Conservation (phyloP, 2,888 invertebrate genomes). For the Dysmachus trigonus region DNA sequence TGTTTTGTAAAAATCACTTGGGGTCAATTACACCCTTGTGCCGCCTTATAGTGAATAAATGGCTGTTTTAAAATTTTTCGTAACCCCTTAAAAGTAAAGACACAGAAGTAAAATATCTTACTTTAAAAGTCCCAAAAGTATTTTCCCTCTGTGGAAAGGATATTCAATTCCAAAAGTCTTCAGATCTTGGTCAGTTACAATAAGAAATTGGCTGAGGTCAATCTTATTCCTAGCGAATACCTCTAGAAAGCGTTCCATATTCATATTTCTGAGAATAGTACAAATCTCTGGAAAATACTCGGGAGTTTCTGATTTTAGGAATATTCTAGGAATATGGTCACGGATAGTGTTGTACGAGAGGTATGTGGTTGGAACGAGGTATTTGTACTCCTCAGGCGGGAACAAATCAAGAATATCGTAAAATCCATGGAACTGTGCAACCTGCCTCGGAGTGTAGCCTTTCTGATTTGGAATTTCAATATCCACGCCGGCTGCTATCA, state of each 20-base stretch:
- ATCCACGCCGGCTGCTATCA: constrained; percentile 48
- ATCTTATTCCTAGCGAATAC: constrained; percentile 58
- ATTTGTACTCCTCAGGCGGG: constrained; percentile 54
- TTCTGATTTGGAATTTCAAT: constrained; percentile 58
- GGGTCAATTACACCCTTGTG: too few species aligned
- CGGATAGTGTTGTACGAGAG: constrained; percentile 57
- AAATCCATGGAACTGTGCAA: constrained; percentile 61
- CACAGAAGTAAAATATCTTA: constrained; percentile 51
- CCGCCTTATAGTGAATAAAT: too few species aligned
- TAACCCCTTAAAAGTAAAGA: too few species aligned
- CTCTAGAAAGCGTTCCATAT: constrained; percentile 55
- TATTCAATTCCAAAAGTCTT: constrained; percentile 57
- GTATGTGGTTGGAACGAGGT: constrained; percentile 58
- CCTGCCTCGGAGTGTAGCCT: constrained; percentile 60
- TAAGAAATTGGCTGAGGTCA: constrained; percentile 59
- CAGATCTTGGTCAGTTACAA: constrained; percentile 57
- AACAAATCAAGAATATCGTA: constrained; percentile 59
- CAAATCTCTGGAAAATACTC: constrained; percentile 63
- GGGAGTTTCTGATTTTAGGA: constrained; percentile 60
- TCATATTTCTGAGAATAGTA: constrained; percentile 56
- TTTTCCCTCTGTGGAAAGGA: constrained; percentile 59
- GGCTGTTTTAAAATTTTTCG: too few species aligned
- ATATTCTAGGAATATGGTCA: constrained; percentile 61
- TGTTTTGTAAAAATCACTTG: too few species aligned
- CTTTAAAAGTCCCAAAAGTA: constrained; percentile 59